These are phyloP conservation scores for Etia nguti DNA, from an alignment of 2,113 vertebrate genomes.

Conservation along the genomic window DNA sequence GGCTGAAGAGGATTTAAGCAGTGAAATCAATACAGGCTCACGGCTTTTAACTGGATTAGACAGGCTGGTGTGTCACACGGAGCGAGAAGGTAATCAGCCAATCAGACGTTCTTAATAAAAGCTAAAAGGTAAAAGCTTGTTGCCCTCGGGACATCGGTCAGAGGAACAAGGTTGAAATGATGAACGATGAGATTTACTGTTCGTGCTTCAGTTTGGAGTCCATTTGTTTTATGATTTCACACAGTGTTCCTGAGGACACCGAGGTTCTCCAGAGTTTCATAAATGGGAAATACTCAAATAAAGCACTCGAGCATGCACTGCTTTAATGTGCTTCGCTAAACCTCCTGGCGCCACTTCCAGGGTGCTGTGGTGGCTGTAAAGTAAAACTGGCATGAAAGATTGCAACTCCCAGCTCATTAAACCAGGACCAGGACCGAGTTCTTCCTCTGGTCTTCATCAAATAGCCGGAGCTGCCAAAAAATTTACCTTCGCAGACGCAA, in stretches of 20 bases:
- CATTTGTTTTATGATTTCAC: neutral
- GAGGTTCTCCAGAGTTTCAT: neutral
- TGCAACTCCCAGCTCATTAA: neutral
- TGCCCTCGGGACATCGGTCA: neutral
- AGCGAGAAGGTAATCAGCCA: neutral
- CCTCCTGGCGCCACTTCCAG: neutral
- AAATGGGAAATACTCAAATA: too few species aligned
- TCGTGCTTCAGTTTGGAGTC: neutral
- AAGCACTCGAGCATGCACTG: neutral
- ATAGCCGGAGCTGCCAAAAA: neutral
- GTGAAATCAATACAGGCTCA: neutral
- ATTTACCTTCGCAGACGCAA: neutral
- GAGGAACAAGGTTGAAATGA: neutral
- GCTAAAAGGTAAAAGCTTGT: neutral
- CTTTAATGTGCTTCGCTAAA: neutral
- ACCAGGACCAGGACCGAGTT: neutral
- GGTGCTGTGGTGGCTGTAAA: neutral
- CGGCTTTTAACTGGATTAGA: neutral
- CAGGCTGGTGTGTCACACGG: neutral
- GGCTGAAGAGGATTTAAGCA: neutral
- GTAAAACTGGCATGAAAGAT: neutral
- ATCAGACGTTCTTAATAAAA: neutral
- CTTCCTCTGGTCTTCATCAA: neutral
- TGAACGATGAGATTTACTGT: neutral
- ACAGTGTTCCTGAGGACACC: neutral